Conservation (phyloP, 2,888 invertebrate species). For the Osedax frankpressi region DNA sequence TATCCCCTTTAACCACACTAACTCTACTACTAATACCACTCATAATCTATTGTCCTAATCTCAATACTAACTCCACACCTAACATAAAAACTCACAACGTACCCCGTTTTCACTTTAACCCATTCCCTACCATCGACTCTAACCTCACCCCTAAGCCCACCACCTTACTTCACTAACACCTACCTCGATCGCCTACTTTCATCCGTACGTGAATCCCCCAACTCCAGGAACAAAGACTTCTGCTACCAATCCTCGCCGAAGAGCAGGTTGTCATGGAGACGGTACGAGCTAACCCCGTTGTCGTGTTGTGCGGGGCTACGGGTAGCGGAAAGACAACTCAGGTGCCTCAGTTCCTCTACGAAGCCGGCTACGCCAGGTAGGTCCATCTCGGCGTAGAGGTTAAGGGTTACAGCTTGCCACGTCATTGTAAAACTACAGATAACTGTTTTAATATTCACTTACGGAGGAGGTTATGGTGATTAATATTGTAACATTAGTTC, state of each 20-base stretch:
- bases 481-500: too few species aligned
- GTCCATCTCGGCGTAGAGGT: too few species aligned
- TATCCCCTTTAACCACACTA: too few species aligned
- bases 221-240: constrained; percentile 59
- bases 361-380: constrained; percentile 71
- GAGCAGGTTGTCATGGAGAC: constrained; percentile 88
- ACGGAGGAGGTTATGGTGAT: too few species aligned
- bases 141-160: neutral
- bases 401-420: too few species aligned
- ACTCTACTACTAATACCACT: too few species aligned
- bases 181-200: neutral
- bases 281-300: constrained; percentile 71
- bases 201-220: too few species aligned
- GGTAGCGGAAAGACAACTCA: constrained; percentile 97
- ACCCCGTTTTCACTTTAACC: neutral
- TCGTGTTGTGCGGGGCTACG: constrained; percentile 69
- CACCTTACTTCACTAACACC: neutral
- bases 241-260: constrained; percentile 58
- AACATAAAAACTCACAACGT: too few species aligned
- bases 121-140: neutral
- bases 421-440: too few species aligned
- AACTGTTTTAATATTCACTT: too few species aligned
- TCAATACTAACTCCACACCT: too few species aligned
- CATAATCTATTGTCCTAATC: too few species aligned
- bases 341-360: constrained; percentile 92